Base-by-base conservation (phyloP, 2,888 invertebrate species). In the Scaptomyza parva region DNA sequence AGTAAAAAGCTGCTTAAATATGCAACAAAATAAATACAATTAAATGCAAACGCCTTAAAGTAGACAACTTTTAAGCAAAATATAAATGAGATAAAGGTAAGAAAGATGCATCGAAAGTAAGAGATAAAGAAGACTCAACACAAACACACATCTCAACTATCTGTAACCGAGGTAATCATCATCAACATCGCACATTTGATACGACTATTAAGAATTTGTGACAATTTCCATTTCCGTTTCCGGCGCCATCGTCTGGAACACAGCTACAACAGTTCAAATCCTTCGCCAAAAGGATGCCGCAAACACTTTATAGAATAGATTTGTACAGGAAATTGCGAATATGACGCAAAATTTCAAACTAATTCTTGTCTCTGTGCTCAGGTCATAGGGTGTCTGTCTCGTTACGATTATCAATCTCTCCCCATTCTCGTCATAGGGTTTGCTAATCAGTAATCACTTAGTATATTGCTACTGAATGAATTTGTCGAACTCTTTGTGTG, bases 221-320 rank as follows among this genome's bases (percentile, higher is more conserved):
- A 63, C 70, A 67, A 74, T 74, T 74, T 66, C 50, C 66, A 70
- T 67, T 73, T 74, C 73, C 70, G 59, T 24, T 54, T 73, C 70
- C 73, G 69, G 52, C n/a, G 52, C n/a, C 48, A 53, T 51, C 30
- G 55, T 55, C 53, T 43, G 44, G 57, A 24, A 17, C n/a, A 22
- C 12, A 12, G 12, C 14, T 18, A n/a, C n/a, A n/a, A n/a, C n/a
- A 14, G 18, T 11, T 33, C n/a, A 12, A 35, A 35, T 33, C 33
- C 43, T 26, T 26, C 28, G 40, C 45, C 54, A 28, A n/a, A n/a
- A 45, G 60, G 60, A 70, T 70, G 54, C 61, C 43, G 43, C 51
- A 58, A n/a, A n/a, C 54, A 62, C 58, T 65, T 47, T 53, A 44
- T 33, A n/a, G 20, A n/a, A n/a, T 66, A 61, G 54, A 74, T 70